A percentile compares a stretch with the other conserved stretches of the same genome.
These are phyloP conservation scores for Uropetala carovei DNA, from an alignment of 2,888 invertebrate species.

Conservation along the genomic window DNA sequence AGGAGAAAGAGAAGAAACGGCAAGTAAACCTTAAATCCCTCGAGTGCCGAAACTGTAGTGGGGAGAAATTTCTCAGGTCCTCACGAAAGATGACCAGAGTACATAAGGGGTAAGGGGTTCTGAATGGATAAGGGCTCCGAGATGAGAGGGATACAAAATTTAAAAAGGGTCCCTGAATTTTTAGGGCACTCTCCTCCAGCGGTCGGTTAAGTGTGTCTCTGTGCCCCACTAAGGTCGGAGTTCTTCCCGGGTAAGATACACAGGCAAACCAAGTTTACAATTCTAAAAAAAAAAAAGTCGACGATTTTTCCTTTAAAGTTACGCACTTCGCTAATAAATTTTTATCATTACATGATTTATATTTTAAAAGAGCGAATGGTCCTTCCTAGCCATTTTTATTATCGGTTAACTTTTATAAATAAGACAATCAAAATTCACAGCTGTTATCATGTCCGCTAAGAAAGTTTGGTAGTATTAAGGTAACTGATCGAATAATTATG, in stretches of 20 bases:
- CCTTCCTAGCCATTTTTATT: too few relatives aligned
- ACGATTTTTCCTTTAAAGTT: too few relatives aligned
- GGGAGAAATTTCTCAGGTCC: background rate
- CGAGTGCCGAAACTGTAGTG: slow-evolving; percentile 11
- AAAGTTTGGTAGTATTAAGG: too few relatives aligned
- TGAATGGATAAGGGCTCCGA: background rate
- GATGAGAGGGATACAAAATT: background rate
- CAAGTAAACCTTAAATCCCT: slow-evolving; percentile 26
- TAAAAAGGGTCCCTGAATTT: slow-evolving; percentile 24
- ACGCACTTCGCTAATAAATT: too few relatives aligned
- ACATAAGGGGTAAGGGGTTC: slow-evolving; percentile 11
- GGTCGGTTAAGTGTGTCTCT: background rate
- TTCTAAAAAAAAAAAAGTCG: too few relatives aligned
- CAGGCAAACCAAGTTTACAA: too few relatives aligned
- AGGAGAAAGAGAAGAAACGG: background rate
- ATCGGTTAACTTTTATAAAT: too few relatives aligned
- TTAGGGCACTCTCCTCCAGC: background rate
- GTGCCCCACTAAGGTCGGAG: background rate
- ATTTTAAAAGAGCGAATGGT: too few relatives aligned
- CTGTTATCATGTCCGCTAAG: too few relatives aligned
- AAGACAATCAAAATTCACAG: too few relatives aligned
- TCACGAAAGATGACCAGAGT: background rate
- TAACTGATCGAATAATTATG: too few relatives aligned
- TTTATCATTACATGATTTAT: too few relatives aligned
- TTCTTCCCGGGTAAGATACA: background rate